These are phyloP conservation scores for Podarcis cretensis DNA, from an alignment of 2,113 vertebrate species.

Conservation along the genomic window DNA sequence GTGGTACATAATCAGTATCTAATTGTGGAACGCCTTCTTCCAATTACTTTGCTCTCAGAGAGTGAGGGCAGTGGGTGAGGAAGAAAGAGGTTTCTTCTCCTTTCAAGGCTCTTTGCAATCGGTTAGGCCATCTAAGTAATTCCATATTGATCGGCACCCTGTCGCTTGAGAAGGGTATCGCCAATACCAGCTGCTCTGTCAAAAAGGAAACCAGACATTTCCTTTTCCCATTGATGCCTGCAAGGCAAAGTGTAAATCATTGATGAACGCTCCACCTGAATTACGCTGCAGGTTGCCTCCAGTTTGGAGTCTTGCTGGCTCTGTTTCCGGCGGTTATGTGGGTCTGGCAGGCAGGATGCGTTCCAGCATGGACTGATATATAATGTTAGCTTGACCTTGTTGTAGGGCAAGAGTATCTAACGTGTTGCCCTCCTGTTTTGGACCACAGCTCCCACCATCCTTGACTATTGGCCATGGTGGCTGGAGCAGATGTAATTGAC, in stretches of 20 bases:
- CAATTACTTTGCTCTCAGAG: neutral
- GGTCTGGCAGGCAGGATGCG: neutral
- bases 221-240: neutral
- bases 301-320: neutral
- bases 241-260: slow-evolving; percentile 23
- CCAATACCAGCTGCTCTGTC: neutral
- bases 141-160: neutral
- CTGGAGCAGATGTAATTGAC: no score
- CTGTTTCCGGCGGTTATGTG: no score
- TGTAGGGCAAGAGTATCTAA: neutral
- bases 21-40: neutral
- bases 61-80: neutral
- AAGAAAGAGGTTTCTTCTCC: neutral
- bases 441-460: neutral
- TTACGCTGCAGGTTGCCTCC: slow-evolving; percentile 12
- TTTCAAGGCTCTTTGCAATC: neutral
- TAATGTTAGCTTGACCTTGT: neutral
- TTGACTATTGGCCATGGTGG: no score
- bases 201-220: neutral
- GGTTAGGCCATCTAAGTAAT: neutral
- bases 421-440: neutral
- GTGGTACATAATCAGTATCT: neutral
- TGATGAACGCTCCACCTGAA: slow-evolving; percentile 29
- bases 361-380: neutral
- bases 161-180: neutral